Base-by-base conservation (phyloP, 2,797 vertebrate genomes). In the Vireo griseus region DNA sequence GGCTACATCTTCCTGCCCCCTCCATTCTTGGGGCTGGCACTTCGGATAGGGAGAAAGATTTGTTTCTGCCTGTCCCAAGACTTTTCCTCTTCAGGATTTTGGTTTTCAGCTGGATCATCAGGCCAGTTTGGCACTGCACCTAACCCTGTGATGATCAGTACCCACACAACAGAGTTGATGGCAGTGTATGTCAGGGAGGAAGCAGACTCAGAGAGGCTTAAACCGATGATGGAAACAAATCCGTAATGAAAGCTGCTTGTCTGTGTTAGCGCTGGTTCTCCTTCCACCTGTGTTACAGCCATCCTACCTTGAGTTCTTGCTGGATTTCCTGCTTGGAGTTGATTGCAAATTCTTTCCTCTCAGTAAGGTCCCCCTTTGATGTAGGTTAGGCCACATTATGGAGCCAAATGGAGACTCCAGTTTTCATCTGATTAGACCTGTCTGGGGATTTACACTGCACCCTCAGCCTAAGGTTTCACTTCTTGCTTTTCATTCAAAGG, bases 401-500 rank as follows among this genome's bases (percentile, higher is more conserved):
- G 48, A 72, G 31, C 26, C 81, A 40, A 58, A 62, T 0, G 0
- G 48, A 69, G 19, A 57, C 28, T 72, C 72, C 44, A 39, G 15
- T 57, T 85, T 82, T 93, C 48, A 40, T 28, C 39, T 69, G 28
- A 22, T 76, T 44, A 75, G 67, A 25, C 51, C 57, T 77, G 0
- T 83, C 20, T 85, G 87, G 82, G 67, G 62, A 73, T 86, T 95
- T 93, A 93, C 79, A 52, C 15, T 83, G 75, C 31, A 75, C 10
- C 31, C 26, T 78, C 55, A 63, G n/a, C 22, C 65, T 52, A 35
- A 50, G 19, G 55, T 96, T 96, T 91, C 85, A 63, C 59, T 97
- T 95, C 92, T 78, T 69, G 28, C 69, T 95, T 95, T 91, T 66
- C 45, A 35, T 95, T 93, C 76, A 81, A 55, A 91, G 62, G 82